These are phyloP conservation scores for Gallinago media DNA, from an alignment of 2,113 vertebrate genomes.

Conservation along the genomic window DNA sequence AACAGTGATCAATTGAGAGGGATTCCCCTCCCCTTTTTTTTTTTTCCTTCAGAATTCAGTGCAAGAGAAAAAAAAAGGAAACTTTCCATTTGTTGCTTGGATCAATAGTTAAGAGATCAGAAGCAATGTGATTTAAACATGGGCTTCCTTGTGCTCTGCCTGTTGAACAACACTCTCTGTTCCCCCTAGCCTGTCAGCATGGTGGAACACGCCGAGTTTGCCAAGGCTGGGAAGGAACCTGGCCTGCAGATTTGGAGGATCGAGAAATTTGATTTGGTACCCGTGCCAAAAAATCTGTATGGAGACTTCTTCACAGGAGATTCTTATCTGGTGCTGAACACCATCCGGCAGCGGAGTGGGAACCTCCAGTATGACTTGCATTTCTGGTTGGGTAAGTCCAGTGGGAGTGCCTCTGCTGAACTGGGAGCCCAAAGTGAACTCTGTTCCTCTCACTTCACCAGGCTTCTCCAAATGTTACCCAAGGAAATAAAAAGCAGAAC, in stretches of 20 bases:
- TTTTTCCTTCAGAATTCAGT: background rate
- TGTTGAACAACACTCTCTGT: background rate
- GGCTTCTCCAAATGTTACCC: background rate
- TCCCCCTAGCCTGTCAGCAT: constrained; percentile 81
- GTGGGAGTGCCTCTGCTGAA: background rate
- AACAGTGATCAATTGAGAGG: background rate
- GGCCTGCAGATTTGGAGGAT: constrained; percentile 98
- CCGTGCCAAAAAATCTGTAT: constrained; percentile 89
- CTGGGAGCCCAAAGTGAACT: background rate
- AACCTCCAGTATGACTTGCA: constrained; percentile 94
- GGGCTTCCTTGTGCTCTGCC: background rate
- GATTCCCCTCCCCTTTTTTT: background rate
- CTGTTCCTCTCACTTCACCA: background rate
- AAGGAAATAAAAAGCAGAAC: background rate
- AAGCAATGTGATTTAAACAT: background rate
- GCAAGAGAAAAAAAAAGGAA: background rate
- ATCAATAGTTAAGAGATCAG: background rate
- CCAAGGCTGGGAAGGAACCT: constrained; percentile 87
- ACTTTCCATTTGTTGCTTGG: background rate
- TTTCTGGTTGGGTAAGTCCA: constrained; percentile 92
- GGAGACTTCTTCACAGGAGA: constrained; percentile 96
- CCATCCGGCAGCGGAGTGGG: constrained; percentile 89
- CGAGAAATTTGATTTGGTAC: constrained; percentile 94
- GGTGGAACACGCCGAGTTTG: constrained; percentile 92
- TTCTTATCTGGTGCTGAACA: constrained; percentile 94